Conservation (phyloP, 2,797 vertebrate genomes). For the Catharus ustulatus region DNA sequence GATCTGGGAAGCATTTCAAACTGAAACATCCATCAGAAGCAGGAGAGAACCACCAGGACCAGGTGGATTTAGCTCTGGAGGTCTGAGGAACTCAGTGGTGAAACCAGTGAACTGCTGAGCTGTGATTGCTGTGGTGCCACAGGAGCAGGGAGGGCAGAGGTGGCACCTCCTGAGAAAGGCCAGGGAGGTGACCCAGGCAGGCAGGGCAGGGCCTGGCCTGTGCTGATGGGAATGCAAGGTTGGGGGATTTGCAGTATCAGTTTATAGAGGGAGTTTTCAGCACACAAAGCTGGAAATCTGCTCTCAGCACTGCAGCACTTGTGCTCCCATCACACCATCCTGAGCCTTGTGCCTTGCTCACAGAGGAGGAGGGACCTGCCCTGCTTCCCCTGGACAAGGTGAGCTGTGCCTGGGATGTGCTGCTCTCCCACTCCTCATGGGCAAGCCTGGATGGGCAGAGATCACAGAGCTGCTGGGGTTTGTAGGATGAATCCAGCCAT, state of each 20-base stretch:
- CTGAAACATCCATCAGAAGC: background rate
- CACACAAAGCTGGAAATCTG: background rate
- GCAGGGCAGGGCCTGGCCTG: background rate
- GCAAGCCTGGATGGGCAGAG: background rate
- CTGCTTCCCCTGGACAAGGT: background rate
- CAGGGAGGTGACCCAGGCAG: background rate
- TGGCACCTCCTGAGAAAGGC: background rate
- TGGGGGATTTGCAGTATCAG: background rate
- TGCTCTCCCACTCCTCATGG: accelerated
- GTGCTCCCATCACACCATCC: background rate
- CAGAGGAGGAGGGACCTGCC: background rate
- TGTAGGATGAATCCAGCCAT: background rate
- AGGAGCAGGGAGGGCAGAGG: background rate
- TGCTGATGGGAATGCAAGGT: background rate
- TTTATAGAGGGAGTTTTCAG: background rate
- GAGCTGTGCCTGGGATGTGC: background rate
- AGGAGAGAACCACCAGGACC: background rate
- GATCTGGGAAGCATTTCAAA: constrained; percentile 25
- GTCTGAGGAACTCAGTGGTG: background rate
- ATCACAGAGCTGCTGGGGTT: background rate
- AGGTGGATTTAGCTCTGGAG: background rate
- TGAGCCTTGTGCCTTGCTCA: background rate
- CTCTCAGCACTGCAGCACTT: background rate
- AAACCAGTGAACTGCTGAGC: accelerated
- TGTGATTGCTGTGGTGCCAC: accelerated